Percentiles rank a stretch among this genome's conserved stretches.
Evolutionary conservation across 2,888 invertebrate species (phyloP).

Genomic region (Agonopterix alstromeriana): DNA sequence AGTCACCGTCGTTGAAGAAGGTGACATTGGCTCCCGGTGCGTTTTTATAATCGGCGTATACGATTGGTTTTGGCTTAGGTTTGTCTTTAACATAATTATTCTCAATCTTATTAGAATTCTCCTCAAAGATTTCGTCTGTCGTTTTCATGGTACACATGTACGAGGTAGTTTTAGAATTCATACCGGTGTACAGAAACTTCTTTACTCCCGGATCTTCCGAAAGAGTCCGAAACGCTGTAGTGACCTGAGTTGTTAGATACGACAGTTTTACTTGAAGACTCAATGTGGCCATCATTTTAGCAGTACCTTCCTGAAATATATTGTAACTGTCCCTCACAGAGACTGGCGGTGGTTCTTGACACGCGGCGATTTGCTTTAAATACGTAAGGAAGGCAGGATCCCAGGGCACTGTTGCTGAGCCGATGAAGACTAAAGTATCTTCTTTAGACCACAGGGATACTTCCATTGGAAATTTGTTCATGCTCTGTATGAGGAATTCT

Average conservation of each 20-base stretch:
- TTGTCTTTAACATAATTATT: slow-evolving; percentile 33
- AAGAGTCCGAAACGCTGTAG: slow-evolving; percentile 56
- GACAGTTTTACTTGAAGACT: slow-evolving; percentile 56
- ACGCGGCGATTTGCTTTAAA: slow-evolving; percentile 39
- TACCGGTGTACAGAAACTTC: slow-evolving; percentile 60
- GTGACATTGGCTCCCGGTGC: slow-evolving; percentile 56
- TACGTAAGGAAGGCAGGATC: slow-evolving; percentile 46
- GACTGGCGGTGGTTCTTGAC: slow-evolving; percentile 33
- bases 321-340: slow-evolving; percentile 57
- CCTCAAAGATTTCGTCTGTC: slow-evolving; percentile 49
- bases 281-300: slow-evolving; percentile 55
- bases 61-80: slow-evolving; percentile 41
- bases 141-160: slow-evolving; percentile 65
- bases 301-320: slow-evolving; percentile 61
- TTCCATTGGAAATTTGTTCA: slow-evolving; percentile 51
- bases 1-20: slow-evolving; percentile 53
- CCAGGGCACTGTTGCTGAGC: slow-evolving; percentile 49
- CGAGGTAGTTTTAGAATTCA: slow-evolving; percentile 61
- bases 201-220: slow-evolving; percentile 55
- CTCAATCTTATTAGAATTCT: slow-evolving; percentile 51
- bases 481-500: slow-evolving; percentile 52
- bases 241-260: slow-evolving; percentile 51
- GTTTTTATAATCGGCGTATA: slow-evolving; percentile 56
- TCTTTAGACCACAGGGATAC: slow-evolving; percentile 64
- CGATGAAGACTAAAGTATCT: slow-evolving; percentile 51